Evolutionary conservation across 1,140 invertebrate genomes (phyloP).

Genomic region (Apolygus lucorum): DNA sequence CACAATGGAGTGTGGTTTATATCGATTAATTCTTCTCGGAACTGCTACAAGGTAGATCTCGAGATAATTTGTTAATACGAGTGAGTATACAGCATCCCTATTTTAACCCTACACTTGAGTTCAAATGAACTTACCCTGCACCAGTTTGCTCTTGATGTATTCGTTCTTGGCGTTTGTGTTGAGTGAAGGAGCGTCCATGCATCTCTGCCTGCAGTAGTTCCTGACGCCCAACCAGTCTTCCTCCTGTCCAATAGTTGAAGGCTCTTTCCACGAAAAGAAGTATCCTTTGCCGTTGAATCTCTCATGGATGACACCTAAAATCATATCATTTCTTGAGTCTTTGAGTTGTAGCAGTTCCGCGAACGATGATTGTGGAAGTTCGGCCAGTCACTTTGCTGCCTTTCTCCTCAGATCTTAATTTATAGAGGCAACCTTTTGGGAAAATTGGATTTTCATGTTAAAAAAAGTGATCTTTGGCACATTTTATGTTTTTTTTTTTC

Average conservation of each 20-base stretch:
- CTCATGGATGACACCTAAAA: conserved; percentile 43
- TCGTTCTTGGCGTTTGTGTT: conserved; percentile 74
- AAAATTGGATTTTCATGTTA: neutral
- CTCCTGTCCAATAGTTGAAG: conserved; percentile 57
- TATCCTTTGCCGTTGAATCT: conserved; percentile 56
- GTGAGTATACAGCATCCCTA: no score
- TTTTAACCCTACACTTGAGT: no score
- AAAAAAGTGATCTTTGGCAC: neutral
- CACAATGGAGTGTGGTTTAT: no score
- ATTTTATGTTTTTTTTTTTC: neutral
- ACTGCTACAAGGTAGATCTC: no score
- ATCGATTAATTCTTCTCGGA: no score
- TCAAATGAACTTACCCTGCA: conserved; percentile 49
- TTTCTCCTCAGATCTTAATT: neutral
- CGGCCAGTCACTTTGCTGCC: neutral
- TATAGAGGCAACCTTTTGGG: neutral
- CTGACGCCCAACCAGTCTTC: conserved; percentile 70
- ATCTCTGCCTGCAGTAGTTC: conserved; percentile 72
- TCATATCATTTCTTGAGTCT: neutral
- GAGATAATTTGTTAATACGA: no score
- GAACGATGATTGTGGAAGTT: neutral
- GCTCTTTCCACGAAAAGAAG: conserved; percentile 76
- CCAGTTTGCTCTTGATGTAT: conserved; percentile 66
- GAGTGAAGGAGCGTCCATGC: conserved; percentile 75
- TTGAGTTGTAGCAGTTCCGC: neutral